Evolutionary conservation across 2,113 vertebrate genomes (phyloP), one percentile per base, ranked within the genome.

Genomic region (Plecturocebus donacophilus): DNA sequence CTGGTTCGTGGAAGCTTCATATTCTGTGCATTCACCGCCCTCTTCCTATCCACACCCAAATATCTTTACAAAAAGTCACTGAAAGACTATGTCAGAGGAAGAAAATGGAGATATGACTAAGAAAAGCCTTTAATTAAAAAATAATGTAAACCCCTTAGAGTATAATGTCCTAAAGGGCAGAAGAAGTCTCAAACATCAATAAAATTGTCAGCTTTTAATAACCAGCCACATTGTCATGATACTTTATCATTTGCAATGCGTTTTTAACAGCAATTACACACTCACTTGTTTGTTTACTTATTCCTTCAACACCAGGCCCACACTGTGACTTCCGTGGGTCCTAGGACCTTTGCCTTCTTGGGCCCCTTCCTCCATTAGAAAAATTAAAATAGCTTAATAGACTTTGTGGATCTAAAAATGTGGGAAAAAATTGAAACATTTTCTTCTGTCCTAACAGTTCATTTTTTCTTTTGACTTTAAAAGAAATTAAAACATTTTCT

Each of bases 141-240:
- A 96, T 83, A 87, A 96, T 56, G 94, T 75, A 90, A 90, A 95
- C 19, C 42, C 56, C 75, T 96, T 94, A 81, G 42, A 84, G 38
- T 80, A 45, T 42, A 71, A 90, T 58, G 70, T 90, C 83, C 94
- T 95, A 58, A 95, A 90, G 84, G 77, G 80, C 79, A 90, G 77
- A 70, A 85, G 58, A 94, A 93, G 27, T 68, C 14, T 38, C 52
- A n/a, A 52, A 61, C 21, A 89, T 58, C 85, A 96, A 94, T 90
- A 76, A 94, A 93, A 94, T 90, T 76, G 84, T 96, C 95, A 92
- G 75, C 58, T 95, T 94, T 97, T 96, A 96, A 92, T 91, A 90
- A 94, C 68, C 84, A 95, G 75, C 61, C 87, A 76, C 20, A 81
- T 61, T 96, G 93, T 81, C 61, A 47, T 47, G 70, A 75, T 66